Percentiles rank a stretch among this genome's conserved stretches.
phyloP scores from a whole-genome alignment of 2,797 vertebrate species.

The Sebastes variabilis region DNA sequence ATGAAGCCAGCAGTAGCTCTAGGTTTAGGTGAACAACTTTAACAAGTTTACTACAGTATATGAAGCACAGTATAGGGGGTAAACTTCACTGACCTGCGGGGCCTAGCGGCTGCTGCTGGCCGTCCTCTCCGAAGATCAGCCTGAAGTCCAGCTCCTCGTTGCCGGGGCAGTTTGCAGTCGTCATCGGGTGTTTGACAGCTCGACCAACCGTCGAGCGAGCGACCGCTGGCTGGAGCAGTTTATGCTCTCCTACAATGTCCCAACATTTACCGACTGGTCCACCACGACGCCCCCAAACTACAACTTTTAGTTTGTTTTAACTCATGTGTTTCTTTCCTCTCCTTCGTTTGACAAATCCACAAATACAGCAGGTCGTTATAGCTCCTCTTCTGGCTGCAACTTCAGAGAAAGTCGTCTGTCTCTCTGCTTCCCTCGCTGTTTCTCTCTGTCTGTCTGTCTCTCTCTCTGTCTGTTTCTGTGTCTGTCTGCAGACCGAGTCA shows the following conservation, averaged over 20 bases:
- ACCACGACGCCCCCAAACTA: slow-evolving; percentile 51
- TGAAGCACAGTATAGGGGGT: too few relatives aligned
- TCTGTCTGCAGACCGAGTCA: slow-evolving; percentile 48
- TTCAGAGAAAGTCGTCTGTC: slow-evolving; percentile 67
- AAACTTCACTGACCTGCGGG: slow-evolving; percentile 87
- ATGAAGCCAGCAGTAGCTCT: not conserved
- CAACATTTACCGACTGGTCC: slow-evolving; percentile 78
- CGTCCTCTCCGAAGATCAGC: slow-evolving; percentile 96
- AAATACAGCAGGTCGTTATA: slow-evolving; percentile 5
- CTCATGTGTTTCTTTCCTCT: not conserved
- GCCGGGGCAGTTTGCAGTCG: slow-evolving; percentile 93
- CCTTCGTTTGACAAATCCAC: slow-evolving; percentile 33
- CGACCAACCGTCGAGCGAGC: slow-evolving; percentile 63
- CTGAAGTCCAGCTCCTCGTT: slow-evolving; percentile 98
- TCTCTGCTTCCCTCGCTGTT: not conserved
- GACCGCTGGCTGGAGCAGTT: slow-evolving; percentile 45
- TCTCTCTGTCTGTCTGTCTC: not conserved
- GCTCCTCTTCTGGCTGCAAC: slow-evolving; percentile 45
- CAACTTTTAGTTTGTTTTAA: slow-evolving; percentile 44
- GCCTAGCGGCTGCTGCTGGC: slow-evolving; percentile 88
- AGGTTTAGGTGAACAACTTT: not conserved
- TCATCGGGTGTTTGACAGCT: slow-evolving; percentile 94
- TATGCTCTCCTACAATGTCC: slow-evolving; percentile 69
- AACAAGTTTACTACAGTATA: not conserved
- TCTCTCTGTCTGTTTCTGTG: not conserved